A percentile compares a stretch with the other conserved stretches of the same genome.
Conservation (phyloP, 2,888 invertebrate genomes). For the Sclerodermus sp. region DNA sequence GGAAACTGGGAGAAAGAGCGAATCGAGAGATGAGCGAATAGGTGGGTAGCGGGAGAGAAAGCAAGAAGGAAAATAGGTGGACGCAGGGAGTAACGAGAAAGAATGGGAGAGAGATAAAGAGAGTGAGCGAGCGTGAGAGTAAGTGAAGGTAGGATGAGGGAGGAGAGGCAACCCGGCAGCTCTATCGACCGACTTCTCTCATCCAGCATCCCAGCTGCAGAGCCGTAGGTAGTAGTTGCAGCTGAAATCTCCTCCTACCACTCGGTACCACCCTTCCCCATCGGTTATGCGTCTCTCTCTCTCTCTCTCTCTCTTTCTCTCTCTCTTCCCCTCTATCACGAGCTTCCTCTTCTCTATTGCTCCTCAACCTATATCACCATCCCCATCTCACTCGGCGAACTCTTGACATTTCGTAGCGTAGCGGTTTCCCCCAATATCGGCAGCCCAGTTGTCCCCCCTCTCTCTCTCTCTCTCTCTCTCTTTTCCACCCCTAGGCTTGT, state of each 20-base stretch:
- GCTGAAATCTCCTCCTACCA: slow-evolving; percentile 36
- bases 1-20: too few species aligned
- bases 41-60: background rate
- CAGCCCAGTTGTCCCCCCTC: slow-evolving; percentile 40
- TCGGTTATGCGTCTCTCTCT: background rate
- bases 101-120: slow-evolving; percentile 19
- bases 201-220: slow-evolving; percentile 48
- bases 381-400: slow-evolving; percentile 26
- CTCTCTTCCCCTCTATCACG: slow-evolving; percentile 4
- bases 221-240: slow-evolving; percentile 45
- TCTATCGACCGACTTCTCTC: slow-evolving; percentile 55
- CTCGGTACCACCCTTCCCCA: slow-evolving; percentile 1
- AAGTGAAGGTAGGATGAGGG: slow-evolving; percentile 16
- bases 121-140: slow-evolving; percentile 19
- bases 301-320: background rate
- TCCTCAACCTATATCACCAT: background rate
- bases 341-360: background rate
- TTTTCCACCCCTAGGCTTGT: too few species aligned
- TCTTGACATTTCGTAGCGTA: slow-evolving; percentile 41
- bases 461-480: too few species aligned
- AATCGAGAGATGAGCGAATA: too few species aligned
- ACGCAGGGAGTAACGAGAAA: slow-evolving; percentile 12
- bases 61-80: slow-evolving; percentile 11
- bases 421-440: slow-evolving; percentile 18
- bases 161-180: slow-evolving; percentile 41